phyloP scores from a whole-genome alignment of 2,888 invertebrate genomes.

The Trissolcus brochymenae region DNA sequence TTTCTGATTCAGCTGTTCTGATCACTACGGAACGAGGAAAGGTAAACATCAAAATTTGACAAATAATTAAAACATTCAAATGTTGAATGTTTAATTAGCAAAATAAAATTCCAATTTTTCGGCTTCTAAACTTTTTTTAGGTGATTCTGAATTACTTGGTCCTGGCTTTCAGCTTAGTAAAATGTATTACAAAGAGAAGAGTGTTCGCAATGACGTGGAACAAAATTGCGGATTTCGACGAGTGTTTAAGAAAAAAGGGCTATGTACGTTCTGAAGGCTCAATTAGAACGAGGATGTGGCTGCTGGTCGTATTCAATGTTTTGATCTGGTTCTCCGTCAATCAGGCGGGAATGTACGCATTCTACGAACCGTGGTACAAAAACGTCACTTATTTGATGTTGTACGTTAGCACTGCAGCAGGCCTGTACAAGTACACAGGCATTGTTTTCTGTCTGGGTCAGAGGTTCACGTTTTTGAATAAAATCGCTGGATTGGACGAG shows the following conservation, averaged over 20 bases:
- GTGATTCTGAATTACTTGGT: constrained; percentile 63
- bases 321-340: constrained; percentile 63
- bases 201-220: constrained; percentile 68
- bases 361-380: constrained; percentile 61
- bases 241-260: constrained; percentile 60
- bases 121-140: constrained; percentile 49
- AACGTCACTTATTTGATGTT: constrained; percentile 66
- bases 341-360: constrained; percentile 67
- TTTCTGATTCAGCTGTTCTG: constrained; percentile 41
- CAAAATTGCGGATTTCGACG: constrained; percentile 68
- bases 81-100: neutral
- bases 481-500: constrained; percentile 61
- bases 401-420: constrained; percentile 64
- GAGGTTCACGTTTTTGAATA: constrained; percentile 68
- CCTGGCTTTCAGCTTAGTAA: constrained; percentile 59
- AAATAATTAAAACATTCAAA: neutral
- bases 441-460: constrained; percentile 66
- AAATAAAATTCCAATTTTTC: neutral
- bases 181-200: constrained; percentile 54
- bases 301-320: constrained; percentile 38
- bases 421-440: constrained; percentile 67
- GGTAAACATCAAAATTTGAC: constrained; percentile 58
- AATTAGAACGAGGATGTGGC: constrained; percentile 61
- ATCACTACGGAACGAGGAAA: constrained; percentile 65
- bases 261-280: constrained; percentile 60